Base-by-base conservation (phyloP, 2,888 invertebrate species). In the Bimastos eiseni region DNA sequence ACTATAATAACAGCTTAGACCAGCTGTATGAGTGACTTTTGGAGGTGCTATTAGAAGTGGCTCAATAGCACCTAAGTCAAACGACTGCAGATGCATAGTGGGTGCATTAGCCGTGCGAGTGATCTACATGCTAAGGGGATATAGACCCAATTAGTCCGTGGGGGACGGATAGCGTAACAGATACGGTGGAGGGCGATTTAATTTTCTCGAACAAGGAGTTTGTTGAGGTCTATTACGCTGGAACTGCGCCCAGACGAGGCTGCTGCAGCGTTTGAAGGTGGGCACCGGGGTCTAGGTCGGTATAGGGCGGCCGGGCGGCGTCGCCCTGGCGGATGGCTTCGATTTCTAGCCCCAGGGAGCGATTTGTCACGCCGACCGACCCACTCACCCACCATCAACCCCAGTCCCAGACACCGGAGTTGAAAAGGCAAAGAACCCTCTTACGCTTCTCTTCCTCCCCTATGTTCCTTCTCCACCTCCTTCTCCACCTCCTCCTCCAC, bases 261-360 rank as follows among this genome's bases (percentile, higher is more conserved):
- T 30, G n/a, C n/a, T n/a, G n/a, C n/a, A n/a, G n/a, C n/a, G n/a
- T 70, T 70, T 70, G 70, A 70, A 70, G 70, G 70, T n/a, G 70
- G 70, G 70, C n/a, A n/a, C 70, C 70, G n/a, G 70, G 70, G 70
- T n/a, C 30, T n/a, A 8, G 24, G 55, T 55, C 55, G 55, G 55
- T 55, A 24, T 44, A 6, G 44, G 44, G 13, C 44, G 44, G 44
- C 17, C 55, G 70, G 70, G 30, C n/a, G 70, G 70, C 70, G 70
- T 70, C 70, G 70, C n/a, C n/a, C 8, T n/a, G 70, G 0, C 70
- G 70, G 70, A 30, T n/a, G n/a, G 70, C 70, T 70, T 70, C 30
- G 70, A 70, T 70, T 70, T 70, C 70, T 70, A n/a, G 70, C 70
- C 70, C 70, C 70, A 70, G 70, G 70, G 70, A 70, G 70, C 70